These are phyloP conservation scores for Lethenteron reissneri DNA, from an alignment of 2,113 vertebrate genomes.

Conservation along the genomic window DNA sequence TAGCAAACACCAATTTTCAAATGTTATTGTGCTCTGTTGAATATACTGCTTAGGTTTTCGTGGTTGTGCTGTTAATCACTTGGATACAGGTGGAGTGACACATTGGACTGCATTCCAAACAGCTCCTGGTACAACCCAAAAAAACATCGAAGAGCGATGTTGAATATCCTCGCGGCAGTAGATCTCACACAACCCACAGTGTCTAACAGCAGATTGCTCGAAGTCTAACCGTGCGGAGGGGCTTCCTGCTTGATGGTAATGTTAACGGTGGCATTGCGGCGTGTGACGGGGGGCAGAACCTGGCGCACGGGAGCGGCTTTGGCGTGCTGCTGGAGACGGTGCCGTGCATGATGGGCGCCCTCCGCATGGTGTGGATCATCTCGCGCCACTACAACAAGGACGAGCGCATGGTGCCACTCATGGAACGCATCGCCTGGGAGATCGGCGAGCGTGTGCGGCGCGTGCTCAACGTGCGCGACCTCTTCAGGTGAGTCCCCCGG, in stretches of 20 bases:
- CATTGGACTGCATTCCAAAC: too few relatives aligned
- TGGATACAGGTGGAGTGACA: too few relatives aligned
- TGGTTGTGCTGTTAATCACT: too few relatives aligned
- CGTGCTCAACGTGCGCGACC: slow-evolving; percentile 26
- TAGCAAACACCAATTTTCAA: too few relatives aligned
- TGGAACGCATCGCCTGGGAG: slow-evolving; percentile 75
- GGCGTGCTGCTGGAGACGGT: slow-evolving; percentile 36
- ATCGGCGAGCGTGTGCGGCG: slow-evolving; percentile 34
- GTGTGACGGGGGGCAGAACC: slow-evolving; percentile 19
- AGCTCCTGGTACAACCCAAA: too few relatives aligned
- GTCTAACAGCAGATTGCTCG: not conserved
- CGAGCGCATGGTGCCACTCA: slow-evolving; percentile 44
- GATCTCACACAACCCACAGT: not conserved
- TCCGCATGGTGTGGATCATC: slow-evolving; percentile 59
- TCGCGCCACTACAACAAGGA: slow-evolving; percentile 60
- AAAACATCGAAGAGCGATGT: too few relatives aligned
- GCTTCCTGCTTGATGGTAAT: not conserved
- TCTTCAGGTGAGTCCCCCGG: slow-evolving; percentile 44
- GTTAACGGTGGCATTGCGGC: not conserved
- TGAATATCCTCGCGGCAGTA: not conserved
- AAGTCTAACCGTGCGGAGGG: not conserved
- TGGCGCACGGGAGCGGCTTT: slow-evolving; percentile 28
- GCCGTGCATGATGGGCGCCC: slow-evolving; percentile 42
- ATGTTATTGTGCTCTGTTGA: too few relatives aligned
- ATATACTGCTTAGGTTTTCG: too few relatives aligned